These are phyloP conservation scores for Oreochromis aureus DNA, from an alignment of 2,113 vertebrate genomes.

Conservation along the genomic window DNA sequence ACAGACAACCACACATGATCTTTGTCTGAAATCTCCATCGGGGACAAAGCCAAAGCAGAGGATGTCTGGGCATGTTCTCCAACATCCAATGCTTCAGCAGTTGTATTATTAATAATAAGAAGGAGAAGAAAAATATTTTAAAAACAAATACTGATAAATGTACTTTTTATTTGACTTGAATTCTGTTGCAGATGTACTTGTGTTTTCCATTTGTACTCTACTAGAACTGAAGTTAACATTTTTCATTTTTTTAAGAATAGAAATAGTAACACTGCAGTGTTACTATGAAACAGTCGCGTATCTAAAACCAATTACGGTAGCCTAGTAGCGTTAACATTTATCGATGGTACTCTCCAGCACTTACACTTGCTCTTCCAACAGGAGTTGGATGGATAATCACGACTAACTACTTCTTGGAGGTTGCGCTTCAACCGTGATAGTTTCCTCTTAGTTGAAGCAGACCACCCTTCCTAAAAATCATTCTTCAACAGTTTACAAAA, in stretches of 20 bases:
- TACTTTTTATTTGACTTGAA: not conserved
- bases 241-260: not conserved
- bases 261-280: not conserved
- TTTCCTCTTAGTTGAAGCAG: rapidly evolving
- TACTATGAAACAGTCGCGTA: not conserved
- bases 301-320: not conserved
- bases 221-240: not conserved
- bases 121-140: too few relatives aligned
- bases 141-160: not conserved
- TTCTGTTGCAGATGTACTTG: not conserved
- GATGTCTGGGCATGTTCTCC: not conserved
- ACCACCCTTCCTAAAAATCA: not conserved
- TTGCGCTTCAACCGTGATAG: not conserved
- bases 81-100: not conserved
- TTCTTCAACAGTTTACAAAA: not conserved
- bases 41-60: not conserved
- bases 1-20: not conserved
- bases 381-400: not conserved
- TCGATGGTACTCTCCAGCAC: not conserved
- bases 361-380: not conserved
- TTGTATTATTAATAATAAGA: too few relatives aligned
- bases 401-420: not conserved
- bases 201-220: not conserved
- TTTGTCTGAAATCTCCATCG: not conserved
- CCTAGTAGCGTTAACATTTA: not conserved